Evolutionary conservation across 2,797 vertebrate species (phyloP).

Genomic region (Tadarida brasiliensis): DNA sequence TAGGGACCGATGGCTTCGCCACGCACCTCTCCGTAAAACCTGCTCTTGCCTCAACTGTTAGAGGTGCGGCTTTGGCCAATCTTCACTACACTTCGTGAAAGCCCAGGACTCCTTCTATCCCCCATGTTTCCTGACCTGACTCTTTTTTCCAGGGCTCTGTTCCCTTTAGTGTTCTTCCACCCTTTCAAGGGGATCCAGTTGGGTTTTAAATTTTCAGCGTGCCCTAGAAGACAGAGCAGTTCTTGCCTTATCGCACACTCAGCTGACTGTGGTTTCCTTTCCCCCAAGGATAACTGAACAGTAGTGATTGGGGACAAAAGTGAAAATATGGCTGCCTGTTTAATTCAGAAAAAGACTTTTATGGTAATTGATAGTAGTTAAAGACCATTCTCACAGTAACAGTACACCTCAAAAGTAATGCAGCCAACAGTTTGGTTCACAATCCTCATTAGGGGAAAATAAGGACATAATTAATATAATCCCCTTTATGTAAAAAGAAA

Average conservation of each 20-base stretch:
- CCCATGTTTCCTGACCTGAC: background rate
- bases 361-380: background rate
- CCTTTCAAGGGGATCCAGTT: background rate
- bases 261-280: background rate
- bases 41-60: background rate
- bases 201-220: background rate
- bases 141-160: background rate
- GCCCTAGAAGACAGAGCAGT: background rate
- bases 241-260: background rate
- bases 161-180: background rate
- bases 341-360: background rate
- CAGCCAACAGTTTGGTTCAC: background rate
- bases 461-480: background rate
- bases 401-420: background rate
- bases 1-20: background rate
- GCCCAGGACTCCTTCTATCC: background rate
- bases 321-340: background rate
- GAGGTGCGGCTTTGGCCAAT: background rate
- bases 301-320: background rate
- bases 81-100: background rate
- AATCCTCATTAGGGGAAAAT: background rate
- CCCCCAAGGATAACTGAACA: background rate
- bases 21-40: background rate
- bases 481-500: background rate
- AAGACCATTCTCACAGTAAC: background rate